Percentiles rank a stretch among this genome's conserved stretches.
phyloP scores from a whole-genome alignment of 2,888 invertebrate genomes.

The Euphydryas editha region DNA sequence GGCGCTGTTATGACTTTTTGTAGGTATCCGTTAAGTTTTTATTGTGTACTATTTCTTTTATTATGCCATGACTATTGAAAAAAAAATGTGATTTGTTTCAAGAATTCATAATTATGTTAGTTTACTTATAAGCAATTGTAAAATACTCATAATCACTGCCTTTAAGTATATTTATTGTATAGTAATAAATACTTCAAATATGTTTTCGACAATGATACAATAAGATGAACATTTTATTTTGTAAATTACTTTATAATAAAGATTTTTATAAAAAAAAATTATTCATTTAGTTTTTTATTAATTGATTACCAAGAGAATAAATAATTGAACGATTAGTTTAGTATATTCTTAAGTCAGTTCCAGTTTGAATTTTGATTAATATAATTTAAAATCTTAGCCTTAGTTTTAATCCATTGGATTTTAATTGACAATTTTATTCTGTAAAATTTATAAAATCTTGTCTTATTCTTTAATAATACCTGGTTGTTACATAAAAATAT shows the following conservation, averaged over 20 bases:
- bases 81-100: slow-evolving; percentile 1
- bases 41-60: neutral
- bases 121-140: slow-evolving; percentile 33
- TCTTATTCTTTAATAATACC: no score
- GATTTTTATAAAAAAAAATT: slow-evolving; percentile 16
- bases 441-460: neutral
- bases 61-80: neutral
- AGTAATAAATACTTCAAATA: slow-evolving; percentile 24
- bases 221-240: slow-evolving; percentile 60
- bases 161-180: slow-evolving; percentile 48
- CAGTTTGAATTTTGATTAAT: no score
- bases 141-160: slow-evolving; percentile 46
- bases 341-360: no score
- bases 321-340: no score
- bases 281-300: neutral
- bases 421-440: no score
- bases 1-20: neutral
- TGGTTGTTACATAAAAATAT: no score
- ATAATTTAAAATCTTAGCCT: no score
- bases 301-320: neutral
- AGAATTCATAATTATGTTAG: slow-evolving; percentile 16
- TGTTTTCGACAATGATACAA: slow-evolving; percentile 5
- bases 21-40: slow-evolving; percentile 6
- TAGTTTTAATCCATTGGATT: no score
- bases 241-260: slow-evolving; percentile 60